Conservation (phyloP, 2,888 invertebrate species). For the Tanytarsus gracilentus region DNA sequence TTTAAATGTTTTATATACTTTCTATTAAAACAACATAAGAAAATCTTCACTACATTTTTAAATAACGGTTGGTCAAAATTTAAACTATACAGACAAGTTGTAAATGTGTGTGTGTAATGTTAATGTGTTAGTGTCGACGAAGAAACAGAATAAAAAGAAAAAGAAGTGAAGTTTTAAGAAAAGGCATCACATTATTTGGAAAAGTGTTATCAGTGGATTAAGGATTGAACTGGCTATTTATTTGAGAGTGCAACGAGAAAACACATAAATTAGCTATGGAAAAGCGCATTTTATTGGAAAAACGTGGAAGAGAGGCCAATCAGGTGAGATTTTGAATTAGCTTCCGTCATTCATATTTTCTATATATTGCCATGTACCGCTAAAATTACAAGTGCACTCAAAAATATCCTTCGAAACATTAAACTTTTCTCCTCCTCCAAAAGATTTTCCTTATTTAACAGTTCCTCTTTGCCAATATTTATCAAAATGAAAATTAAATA, state of each 20-base stretch:
- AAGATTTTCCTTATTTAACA: not conserved
- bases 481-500: constrained; percentile 15
- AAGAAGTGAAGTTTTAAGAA: not conserved
- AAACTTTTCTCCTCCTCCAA: not conserved
- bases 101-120: too few species aligned
- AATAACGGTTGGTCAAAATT: too few species aligned
- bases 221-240: not conserved
- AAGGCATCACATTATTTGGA: not conserved
- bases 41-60: too few species aligned
- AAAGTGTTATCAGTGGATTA: not conserved
- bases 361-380: not conserved
- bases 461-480: not conserved
- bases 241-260: not conserved
- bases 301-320: constrained; percentile 79
- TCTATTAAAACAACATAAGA: not conserved
- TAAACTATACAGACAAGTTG: too few species aligned
- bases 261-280: constrained; percentile 55
- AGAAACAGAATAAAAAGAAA: too few species aligned
- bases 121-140: too few species aligned
- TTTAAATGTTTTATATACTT: not conserved
- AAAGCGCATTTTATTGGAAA: constrained; percentile 91
- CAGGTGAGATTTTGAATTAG: constrained; percentile 59
- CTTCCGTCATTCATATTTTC: constrained; percentile 5
- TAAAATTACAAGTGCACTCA: not conserved
- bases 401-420: not conserved